Evolutionary conservation across 1,140 invertebrate genomes (phyloP).

Genomic region (Pachypsylla venusta): DNA sequence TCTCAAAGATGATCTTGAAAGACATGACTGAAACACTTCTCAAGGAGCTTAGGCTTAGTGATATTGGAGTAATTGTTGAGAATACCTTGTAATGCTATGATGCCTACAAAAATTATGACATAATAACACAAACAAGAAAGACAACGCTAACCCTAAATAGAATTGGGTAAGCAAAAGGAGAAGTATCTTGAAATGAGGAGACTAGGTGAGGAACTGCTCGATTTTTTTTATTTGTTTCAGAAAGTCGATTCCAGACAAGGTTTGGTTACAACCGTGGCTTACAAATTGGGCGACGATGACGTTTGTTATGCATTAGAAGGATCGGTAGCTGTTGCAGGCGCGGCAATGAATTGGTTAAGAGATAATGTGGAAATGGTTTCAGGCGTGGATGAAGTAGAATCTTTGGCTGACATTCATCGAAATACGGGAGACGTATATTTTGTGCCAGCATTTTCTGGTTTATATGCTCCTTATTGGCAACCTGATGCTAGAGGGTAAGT

Average conservation of each 20-base stretch:
- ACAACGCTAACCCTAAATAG: too few species aligned
- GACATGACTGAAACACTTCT: too few species aligned
- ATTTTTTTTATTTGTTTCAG: conserved; percentile 30
- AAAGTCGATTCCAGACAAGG: conserved; percentile 75
- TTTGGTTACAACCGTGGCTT: conserved; percentile 86
- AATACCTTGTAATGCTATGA: too few species aligned
- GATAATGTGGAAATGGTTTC: conserved; percentile 41
- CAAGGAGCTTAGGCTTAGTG: too few species aligned
- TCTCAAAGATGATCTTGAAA: too few species aligned
- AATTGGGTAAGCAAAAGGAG: neutral
- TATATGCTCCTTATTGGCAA: conserved; percentile 93
- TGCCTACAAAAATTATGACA: too few species aligned
- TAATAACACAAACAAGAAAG: too few species aligned
- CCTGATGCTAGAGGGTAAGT: conserved; percentile 76
- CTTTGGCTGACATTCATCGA: conserved; percentile 51
- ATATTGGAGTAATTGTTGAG: too few species aligned
- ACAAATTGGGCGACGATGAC: conserved; percentile 65
- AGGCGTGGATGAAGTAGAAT: conserved; percentile 55
- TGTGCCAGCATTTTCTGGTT: conserved; percentile 85
- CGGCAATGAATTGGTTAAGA: conserved; percentile 51
- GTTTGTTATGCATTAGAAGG: conserved; percentile 84
- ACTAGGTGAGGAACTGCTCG: too few species aligned
- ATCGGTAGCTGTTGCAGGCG: conserved; percentile 66
- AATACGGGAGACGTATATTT: conserved; percentile 82
- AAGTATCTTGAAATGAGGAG: neutral